Evolutionary conservation across 2,888 invertebrate species (phyloP), one percentile per base, ranked within the genome.

Genomic region (Drosophila setosimentum): DNA sequence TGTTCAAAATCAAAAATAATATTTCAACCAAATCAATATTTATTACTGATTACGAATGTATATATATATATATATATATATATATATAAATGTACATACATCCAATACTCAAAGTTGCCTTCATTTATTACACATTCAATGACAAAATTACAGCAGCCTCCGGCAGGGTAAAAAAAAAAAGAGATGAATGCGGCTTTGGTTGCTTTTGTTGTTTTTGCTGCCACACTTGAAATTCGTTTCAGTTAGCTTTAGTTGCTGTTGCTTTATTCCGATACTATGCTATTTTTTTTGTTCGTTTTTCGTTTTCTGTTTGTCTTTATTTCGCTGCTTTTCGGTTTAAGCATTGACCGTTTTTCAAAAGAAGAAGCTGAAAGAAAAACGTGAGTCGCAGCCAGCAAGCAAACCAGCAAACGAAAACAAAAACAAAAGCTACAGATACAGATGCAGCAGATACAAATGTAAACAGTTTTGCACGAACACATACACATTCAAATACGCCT

Each of bases 301-400:
- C 24, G 24, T 16, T 45, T 24, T 24, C 2, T 45, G 24, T 1
- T 24, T 32, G 8, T 10, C 21, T 24, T 48, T 49, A 45, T 62
- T 50, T 42, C 35, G 18, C 68, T 30, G 45, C 64, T 75, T 76
- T 75, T 78, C 40, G 71, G 68, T 63, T 73, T 72, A 68, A 78
- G 72, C 76, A 76, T 66, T 78, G 78, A 79, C 76, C 78, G 78
- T 78, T 74, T 75, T 66, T 51, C 37, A 40, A 60, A 64, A 65
- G 58, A 68, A 59, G 77, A 73, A 70, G 76, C 58, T 66, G 64
- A 74, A 73, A 72, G 77, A 73, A 82, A 83, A 83, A 88, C 83
- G 84, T 88, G 82, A 74, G 73, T 78, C 83, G 70, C 72, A 70
- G 74, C 74, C 54, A 76, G 29, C 76, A 67, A 61, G 57, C 69